Base-by-base conservation (phyloP, 2,113 vertebrate genomes). In the Mugil cephalus region DNA sequence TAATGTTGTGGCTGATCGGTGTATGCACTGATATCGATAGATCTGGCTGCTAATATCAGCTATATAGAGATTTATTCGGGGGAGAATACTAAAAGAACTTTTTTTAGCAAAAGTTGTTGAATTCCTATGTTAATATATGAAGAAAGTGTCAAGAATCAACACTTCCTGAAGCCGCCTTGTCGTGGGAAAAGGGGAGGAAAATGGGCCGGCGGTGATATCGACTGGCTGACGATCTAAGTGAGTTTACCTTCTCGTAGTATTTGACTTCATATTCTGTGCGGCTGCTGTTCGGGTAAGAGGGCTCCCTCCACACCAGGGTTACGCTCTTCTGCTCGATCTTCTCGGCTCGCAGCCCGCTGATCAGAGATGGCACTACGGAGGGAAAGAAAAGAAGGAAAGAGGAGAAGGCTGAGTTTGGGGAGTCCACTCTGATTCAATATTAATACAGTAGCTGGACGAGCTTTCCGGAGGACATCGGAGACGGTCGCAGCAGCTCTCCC, bases 221-320 rank as follows among this genome's bases (percentile, higher is more conserved):
- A 4, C 4, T 35, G 38, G 51, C 12, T 53, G 10, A 35, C 13
- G 18, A 53, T 51, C 35, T 24, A 39, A 18, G 8, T 14, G 21
- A 3, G 7, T 36, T 64, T 94, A 98, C 97, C 96, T 99, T 98
- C 91, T 98, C 96, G 0, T 95, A 99, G 93, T 97, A 99, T 58
- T 96, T 96, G 91, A 99, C 94, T 88, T 99, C 97, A 0, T 98
- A 99, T 74, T 97, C 96, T 0, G 95, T 96, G 89, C 93, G 80
- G 3, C 97, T 98, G 91, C 90, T 59, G 53, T 94, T 94, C 0
- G 90, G 87, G 24, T 93, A 76, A 7, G 86, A 80, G 0, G 95
- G 95, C 74, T 96, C 92, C 77, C 95, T 94, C 97, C 97, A 99
- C 0, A 95, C 95, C 92, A 99, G 30, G 11, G 95, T 95, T 19